phyloP scores from a whole-genome alignment of 2,113 vertebrate genomes.

The Irena cyanogastra region DNA sequence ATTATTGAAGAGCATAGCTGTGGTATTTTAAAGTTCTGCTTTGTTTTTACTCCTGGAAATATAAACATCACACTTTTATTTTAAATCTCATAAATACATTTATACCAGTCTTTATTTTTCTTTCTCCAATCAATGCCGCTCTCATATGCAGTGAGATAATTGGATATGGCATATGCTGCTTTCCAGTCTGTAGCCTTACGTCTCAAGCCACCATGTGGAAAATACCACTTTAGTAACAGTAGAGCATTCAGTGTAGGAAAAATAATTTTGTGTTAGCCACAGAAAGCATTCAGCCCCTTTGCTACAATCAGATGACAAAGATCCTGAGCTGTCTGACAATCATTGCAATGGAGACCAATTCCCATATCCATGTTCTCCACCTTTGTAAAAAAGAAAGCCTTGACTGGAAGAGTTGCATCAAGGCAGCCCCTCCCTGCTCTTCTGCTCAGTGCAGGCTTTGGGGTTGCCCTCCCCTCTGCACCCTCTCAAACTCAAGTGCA shows the following conservation, averaged over 20 bases:
- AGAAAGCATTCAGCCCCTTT: background rate
- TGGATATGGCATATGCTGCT: background rate
- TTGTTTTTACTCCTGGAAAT: conserved; percentile 19
- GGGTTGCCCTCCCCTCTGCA: background rate
- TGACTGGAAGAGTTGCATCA: background rate
- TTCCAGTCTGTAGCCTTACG: background rate
- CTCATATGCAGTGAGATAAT: background rate
- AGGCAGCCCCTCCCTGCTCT: background rate
- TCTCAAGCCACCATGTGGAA: background rate
- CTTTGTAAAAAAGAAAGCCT: background rate
- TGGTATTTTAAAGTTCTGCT: background rate
- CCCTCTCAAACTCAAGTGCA: background rate
- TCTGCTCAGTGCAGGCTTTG: background rate
- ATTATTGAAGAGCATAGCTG: background rate
- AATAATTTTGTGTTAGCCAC: background rate
- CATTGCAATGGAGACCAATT: background rate
- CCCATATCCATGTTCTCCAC: background rate
- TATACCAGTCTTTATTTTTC: background rate
- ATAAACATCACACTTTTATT: background rate
- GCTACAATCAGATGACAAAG: background rate
- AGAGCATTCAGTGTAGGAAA: background rate
- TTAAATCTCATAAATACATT: background rate
- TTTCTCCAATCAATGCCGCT: background rate
- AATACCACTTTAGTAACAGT: background rate
- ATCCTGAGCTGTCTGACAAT: background rate